Base-by-base conservation (phyloP, 2,888 invertebrate species). In the Uropetala carovei region DNA sequence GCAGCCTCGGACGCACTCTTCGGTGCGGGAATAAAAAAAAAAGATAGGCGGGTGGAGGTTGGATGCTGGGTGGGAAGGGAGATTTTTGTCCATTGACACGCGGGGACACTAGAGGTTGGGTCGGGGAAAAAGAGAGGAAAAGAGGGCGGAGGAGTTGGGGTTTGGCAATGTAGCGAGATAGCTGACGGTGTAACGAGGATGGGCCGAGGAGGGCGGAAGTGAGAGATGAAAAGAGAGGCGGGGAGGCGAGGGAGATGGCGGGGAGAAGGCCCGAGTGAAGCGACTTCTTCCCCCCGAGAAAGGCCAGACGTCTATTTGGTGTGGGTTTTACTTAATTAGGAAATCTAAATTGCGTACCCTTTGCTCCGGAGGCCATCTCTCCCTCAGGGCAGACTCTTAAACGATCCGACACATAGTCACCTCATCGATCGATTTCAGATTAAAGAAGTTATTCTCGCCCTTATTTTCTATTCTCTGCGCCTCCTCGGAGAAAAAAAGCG, bases 241-340 rank as follows among this genome's bases (percentile, higher is more conserved):
- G 14, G n/a, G 58, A 58, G 0, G 81, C 27, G 27, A 22, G 81
- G 81, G 13, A 27, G 13, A 30, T 5, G 22, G 27, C 16, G 30
- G 5, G 59, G 59, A 0, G 59, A 16, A 22, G 58, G 86, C 58
- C 58, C 1, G 86, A 57, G 60, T 58, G 60, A 43, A 22, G 30
- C 68, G 64, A 57, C 27, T 75, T 75, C 64, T 13, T n/a, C 59
- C 86, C 22, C 7, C 58, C 64, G 89, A 59, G 27, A 22, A 30
- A 16, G 83, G 83, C 16, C 83, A 83, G 30, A 64, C n/a, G 64
- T 13, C 75, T 27, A 14, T 75, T 22, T 27, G 27, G 27, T 27
- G 11, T 22, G 27, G 27, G 75, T 82, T 59, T 75, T 75, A n/a
- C 92, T 92, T 92, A 92, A 92, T 92, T 59, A 75, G 68, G 75